Percentiles rank a stretch among this genome's conserved stretches.
These are phyloP conservation scores for Dicrurus megarhynchus DNA, from an alignment of 2,113 vertebrate species.

Conservation along the genomic window DNA sequence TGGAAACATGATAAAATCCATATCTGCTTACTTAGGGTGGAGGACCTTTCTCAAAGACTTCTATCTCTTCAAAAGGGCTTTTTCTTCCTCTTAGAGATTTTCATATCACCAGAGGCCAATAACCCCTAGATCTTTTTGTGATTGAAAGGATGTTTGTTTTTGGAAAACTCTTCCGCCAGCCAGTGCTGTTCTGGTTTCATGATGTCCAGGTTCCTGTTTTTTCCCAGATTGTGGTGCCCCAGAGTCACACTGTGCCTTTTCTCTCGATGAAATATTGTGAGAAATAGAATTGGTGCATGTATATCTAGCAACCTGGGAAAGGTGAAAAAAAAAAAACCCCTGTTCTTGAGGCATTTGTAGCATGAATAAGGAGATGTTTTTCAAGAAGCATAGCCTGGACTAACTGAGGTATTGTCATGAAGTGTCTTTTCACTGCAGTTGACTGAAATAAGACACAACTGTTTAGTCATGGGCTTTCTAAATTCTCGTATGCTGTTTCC, in stretches of 20 bases:
- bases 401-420: background rate
- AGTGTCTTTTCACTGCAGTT: background rate
- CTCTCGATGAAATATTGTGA: background rate
- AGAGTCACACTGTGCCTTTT: background rate
- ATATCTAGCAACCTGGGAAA: background rate
- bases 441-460: background rate
- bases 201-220: constrained; percentile 31
- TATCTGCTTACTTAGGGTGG: constrained; percentile 19
- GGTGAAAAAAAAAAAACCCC: background rate
- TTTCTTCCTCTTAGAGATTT: constrained; percentile 27
- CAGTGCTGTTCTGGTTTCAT: background rate
- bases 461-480: background rate
- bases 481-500: background rate
- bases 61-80: background rate
- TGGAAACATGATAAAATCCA: background rate
- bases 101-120: constrained; percentile 25
- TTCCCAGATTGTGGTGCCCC: background rate
- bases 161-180: background rate
- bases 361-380: background rate
- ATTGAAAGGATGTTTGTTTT: constrained; percentile 22
- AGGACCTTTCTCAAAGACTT: background rate
- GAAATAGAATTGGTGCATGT: background rate
- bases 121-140: constrained; percentile 8
- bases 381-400: background rate
- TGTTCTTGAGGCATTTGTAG: background rate